Evolutionary conservation across 2,797 vertebrate species (phyloP).

Genomic region (Antennarius maculatus): DNA sequence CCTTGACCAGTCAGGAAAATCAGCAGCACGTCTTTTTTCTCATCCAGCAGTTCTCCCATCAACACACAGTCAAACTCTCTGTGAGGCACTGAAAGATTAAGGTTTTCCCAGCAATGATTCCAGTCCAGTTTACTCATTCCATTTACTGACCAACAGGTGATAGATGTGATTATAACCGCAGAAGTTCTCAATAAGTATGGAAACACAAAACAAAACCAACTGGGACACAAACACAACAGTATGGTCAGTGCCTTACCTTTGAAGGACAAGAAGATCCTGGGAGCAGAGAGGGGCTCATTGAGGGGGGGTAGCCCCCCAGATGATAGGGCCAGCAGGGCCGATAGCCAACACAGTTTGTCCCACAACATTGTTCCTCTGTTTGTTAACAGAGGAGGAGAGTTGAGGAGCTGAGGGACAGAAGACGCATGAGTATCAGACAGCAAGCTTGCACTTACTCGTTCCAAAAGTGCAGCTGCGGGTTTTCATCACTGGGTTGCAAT

Average conservation of each 20-base stretch:
- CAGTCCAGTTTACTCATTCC: slow-evolving; percentile 37
- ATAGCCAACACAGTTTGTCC: slow-evolving; percentile 77
- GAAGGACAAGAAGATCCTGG: slow-evolving; percentile 85
- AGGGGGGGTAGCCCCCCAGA: slow-evolving; percentile 62
- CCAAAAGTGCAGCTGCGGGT: background rate
- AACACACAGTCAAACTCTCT: slow-evolving; percentile 53
- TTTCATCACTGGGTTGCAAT: slow-evolving; percentile 9
- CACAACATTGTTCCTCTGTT: slow-evolving; percentile 78
- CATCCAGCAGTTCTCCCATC: slow-evolving; percentile 36
- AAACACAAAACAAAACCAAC: slow-evolving; percentile 23
- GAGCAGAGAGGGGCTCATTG: slow-evolving; percentile 78
- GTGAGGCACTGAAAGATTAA: slow-evolving; percentile 28
- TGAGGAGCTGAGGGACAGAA: slow-evolving; percentile 51
- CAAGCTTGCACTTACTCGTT: slow-evolving; percentile 14
- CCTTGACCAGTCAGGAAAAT: slow-evolving; percentile 55
- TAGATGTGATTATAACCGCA: background rate
- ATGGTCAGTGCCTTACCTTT: slow-evolving; percentile 79
- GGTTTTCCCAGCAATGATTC: slow-evolving; percentile 37
- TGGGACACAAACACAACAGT: slow-evolving; percentile 24
- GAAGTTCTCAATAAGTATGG: slow-evolving; percentile 16
- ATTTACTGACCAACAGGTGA: slow-evolving; percentile 14
- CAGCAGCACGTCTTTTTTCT: slow-evolving; percentile 52
- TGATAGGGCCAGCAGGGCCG: slow-evolving; percentile 78
- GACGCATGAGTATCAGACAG: slow-evolving; percentile 40
- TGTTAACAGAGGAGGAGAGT: slow-evolving; percentile 67